A percentile compares a stretch with the other conserved stretches of the same genome.
Conservation (phyloP, 2,888 invertebrate species). For the Arge pagana region DNA sequence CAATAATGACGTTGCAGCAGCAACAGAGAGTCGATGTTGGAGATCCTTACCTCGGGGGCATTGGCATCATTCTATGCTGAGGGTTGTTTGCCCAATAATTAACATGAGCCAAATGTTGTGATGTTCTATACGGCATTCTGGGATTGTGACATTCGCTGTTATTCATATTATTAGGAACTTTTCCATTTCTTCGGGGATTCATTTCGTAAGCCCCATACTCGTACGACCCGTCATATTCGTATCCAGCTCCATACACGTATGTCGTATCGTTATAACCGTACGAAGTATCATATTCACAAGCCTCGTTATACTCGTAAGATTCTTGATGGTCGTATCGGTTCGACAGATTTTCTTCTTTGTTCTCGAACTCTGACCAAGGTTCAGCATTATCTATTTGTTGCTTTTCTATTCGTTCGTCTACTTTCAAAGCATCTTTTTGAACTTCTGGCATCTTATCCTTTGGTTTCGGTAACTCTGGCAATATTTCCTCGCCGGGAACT, state of each 20-base stretch:
- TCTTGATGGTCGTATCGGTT: constrained; percentile 6
- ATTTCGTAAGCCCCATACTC: constrained; percentile 13
- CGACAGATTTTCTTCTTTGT: constrained; percentile 10
- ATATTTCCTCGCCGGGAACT: constrained; percentile 6
- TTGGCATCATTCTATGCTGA: constrained; percentile 12
- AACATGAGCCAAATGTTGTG: constrained; percentile 1
- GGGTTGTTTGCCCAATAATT: constrained; percentile 12
- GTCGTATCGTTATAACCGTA: constrained; percentile 8
- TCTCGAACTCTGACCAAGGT: constrained; percentile 6
- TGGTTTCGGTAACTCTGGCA: constrained; percentile 10
- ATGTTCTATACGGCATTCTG: background rate
- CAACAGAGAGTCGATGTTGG: no score
- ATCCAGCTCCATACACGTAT: background rate
- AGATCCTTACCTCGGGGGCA: constrained; percentile 12
- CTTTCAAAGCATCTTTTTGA: background rate
- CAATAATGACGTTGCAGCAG: no score
- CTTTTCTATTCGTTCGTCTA: background rate
- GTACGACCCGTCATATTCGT: background rate
- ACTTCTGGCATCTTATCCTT: background rate
- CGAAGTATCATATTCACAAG: background rate
- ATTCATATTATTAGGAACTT: background rate
- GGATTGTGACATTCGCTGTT: background rate
- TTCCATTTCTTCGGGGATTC: background rate
- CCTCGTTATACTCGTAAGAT: constrained; percentile 2
- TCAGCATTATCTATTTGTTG: background rate